Evolutionary conservation across 2,888 invertebrate genomes (phyloP).

Genomic region (Meteorus colon): DNA sequence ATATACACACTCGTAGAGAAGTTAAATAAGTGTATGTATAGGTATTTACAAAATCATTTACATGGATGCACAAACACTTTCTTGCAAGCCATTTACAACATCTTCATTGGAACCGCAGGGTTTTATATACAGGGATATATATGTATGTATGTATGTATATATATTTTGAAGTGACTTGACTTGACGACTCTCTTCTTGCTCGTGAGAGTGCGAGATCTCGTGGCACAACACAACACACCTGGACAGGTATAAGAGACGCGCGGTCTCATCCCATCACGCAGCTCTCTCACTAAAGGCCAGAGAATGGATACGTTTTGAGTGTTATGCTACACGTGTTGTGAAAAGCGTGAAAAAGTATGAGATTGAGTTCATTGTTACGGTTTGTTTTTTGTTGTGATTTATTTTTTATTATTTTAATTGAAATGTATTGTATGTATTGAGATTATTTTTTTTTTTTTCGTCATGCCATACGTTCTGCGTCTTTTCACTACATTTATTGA

Average conservation of each 20-base stretch:
- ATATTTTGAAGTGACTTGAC: slow-evolving; percentile 25
- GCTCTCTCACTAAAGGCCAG: slow-evolving; percentile 19
- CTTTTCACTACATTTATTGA: not conserved
- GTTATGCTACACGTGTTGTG: slow-evolving; percentile 35
- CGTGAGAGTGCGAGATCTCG: slow-evolving; percentile 8
- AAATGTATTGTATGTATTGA: slow-evolving; percentile 2
- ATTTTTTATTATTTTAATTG: slow-evolving; percentile 34
- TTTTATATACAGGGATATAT: not conserved
- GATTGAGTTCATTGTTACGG: slow-evolving; percentile 17
- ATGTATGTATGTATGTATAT: not conserved
- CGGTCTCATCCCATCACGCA: slow-evolving; percentile 24
- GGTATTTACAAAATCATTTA: not conserved
- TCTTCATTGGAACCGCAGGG: slow-evolving; percentile 62
- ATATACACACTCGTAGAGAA: slow-evolving; percentile 49
- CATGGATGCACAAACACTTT: slow-evolving; percentile 17
- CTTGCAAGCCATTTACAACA: slow-evolving; percentile 61
- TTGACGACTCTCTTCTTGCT: slow-evolving; percentile 17
- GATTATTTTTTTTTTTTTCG: not conserved
- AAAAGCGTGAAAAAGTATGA: slow-evolving; percentile 42
- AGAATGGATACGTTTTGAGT: slow-evolving; percentile 24
- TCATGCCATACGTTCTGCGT: not conserved
- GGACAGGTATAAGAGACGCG: slow-evolving; percentile 28
- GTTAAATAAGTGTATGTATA: not conserved
- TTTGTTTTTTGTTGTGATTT: slow-evolving; percentile 27
- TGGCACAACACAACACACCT: slow-evolving; percentile 31